Evolutionary conservation across 1,140 invertebrate genomes (phyloP), one percentile per base, ranked within the genome.

Genomic region (Piezodorus guildinii): DNA sequence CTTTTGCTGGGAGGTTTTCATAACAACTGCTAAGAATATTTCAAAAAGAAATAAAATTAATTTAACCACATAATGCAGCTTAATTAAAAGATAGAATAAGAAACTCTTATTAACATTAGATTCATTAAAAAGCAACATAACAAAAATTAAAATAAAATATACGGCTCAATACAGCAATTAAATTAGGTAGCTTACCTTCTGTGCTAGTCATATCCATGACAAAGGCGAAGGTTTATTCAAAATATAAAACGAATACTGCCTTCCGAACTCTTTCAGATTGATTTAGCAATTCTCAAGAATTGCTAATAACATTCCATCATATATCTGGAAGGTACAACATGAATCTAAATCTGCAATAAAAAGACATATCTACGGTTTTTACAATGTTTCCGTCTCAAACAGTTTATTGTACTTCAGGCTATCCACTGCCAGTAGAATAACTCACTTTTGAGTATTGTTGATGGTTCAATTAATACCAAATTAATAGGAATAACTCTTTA

Each of bases 161-260:
- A n/a, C 15, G 10, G 27, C n/a, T 27, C 21, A 58, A 27, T 58
- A 58, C 25, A 58, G 19, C 27, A 58, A 23, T 60, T 60, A 60
- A 21, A 60, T 19, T 30, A 39, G 12, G 25, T 19, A 17, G 58
- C 58, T 62, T 62, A 62, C 62, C 62, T 54, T 62, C 62, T 17
- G 62, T 52, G 51, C 62, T 62, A 17, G 62, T 54, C 62, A 62
- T 62, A 62, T 62, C 62, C 62, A 62, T 62, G 62, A 62, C 62
- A 62, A 62, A 62, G 62, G 30, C 39, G 19, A 61, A 17, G 30
- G 46, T 23, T 45, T 61, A n/a, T n/a, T 12, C 23, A 14, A 61
- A 39, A 61, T 14, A 16, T 44, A 27, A 21, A 61, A 61, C 34
- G 46, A 23, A 19, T 44, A 45, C 19, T 23, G 34, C 34, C 34